A percentile compares a stretch with the other conserved stretches of the same genome.
Evolutionary conservation across 2,113 vertebrate species (phyloP).

Genomic region (Butorides virescens): DNA sequence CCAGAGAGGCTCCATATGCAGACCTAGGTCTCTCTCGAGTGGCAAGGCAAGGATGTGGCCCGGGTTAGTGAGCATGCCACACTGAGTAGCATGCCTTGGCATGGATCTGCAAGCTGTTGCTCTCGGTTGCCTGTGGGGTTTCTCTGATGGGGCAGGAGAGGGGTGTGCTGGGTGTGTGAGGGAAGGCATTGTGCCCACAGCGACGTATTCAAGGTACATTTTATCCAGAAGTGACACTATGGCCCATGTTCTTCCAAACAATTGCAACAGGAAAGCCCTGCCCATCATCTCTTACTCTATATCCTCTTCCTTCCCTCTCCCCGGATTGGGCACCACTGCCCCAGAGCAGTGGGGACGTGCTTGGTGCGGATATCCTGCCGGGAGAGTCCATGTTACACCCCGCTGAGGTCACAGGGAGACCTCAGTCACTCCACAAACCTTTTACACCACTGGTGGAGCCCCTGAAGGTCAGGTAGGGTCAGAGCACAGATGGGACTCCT

Average conservation of each 20-base stretch:
- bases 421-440: neutral
- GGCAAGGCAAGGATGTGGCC: neutral
- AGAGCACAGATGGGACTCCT: neutral
- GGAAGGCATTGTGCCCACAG: neutral
- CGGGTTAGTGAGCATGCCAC: neutral
- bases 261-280: slow-evolving; percentile 11
- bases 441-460: neutral
- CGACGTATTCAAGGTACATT: neutral
- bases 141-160: neutral
- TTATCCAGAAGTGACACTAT: neutral
- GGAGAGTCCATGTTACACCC: neutral
- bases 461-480: neutral
- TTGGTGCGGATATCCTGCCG: neutral
- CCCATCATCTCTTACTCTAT: neutral
- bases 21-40: neutral
- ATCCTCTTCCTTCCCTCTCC: neutral
- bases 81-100: neutral
- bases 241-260: neutral
- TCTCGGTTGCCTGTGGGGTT: neutral
- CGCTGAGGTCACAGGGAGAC: neutral
- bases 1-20: neutral
- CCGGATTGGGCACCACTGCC: neutral
- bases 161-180: neutral
- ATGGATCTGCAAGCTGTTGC: neutral
- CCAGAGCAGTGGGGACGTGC: neutral